These are phyloP conservation scores for Scaeva pyrastri DNA, from an alignment of 2,888 invertebrate species.

Conservation along the genomic window DNA sequence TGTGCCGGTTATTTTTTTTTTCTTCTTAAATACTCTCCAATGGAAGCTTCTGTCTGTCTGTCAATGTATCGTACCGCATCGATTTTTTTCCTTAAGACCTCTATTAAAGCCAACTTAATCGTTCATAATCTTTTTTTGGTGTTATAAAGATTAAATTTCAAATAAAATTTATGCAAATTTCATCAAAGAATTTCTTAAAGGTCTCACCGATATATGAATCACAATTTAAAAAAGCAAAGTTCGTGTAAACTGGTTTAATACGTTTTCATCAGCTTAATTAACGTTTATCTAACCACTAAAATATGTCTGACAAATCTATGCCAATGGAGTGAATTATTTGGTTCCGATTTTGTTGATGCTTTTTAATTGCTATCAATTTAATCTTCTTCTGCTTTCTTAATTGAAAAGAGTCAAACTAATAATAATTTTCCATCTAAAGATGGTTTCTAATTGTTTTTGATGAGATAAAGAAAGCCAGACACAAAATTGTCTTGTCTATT, in stretches of 20 bases:
- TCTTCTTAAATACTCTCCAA: no score
- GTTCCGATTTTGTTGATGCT: slow-evolving; percentile 14
- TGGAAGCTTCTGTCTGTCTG: no score
- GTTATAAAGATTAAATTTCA: background rate
- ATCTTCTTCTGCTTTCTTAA: slow-evolving; percentile 17
- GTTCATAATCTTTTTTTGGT: no score
- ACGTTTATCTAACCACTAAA: no score
- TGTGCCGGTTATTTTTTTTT: no score
- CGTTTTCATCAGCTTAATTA: background rate
- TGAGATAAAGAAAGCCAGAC: background rate
- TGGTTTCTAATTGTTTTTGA: background rate
- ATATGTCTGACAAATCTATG: slow-evolving; percentile 9
- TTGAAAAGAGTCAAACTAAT: slow-evolving; percentile 36
- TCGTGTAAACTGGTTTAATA: background rate
- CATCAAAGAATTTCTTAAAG: background rate
- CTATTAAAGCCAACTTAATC: no score
- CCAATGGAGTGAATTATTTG: background rate
- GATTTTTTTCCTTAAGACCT: no score
- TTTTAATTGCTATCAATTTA: slow-evolving; percentile 24
- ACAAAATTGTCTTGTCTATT: background rate
- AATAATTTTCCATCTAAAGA: background rate
- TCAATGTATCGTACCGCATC: no score
- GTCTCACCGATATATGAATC: background rate
- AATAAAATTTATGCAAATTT: slow-evolving; percentile 11
- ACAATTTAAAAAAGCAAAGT: background rate